These are phyloP conservation scores for Varecia variegata DNA, from an alignment of 2,797 vertebrate genomes.

Conservation along the genomic window DNA sequence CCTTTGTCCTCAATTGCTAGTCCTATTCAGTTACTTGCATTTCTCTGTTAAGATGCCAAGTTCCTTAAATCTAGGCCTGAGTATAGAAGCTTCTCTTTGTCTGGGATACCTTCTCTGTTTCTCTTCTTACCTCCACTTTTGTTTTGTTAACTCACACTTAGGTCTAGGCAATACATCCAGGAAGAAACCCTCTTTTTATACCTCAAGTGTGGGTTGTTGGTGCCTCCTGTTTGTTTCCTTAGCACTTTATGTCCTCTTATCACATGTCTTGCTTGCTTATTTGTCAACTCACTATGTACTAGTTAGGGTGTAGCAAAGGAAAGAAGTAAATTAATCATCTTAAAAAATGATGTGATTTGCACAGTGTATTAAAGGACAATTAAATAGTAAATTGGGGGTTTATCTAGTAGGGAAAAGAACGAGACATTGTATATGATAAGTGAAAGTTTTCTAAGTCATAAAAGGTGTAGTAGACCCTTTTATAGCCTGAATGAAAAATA, in stretches of 20 bases:
- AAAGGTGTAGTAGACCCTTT: background rate
- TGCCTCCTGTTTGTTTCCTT: background rate
- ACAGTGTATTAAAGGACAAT: background rate
- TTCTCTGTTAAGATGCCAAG: background rate
- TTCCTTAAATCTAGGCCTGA: background rate
- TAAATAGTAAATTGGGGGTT: conserved; percentile 40
- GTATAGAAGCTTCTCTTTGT: background rate
- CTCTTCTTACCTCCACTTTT: background rate
- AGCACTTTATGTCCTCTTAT: background rate
- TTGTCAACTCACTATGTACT: background rate
- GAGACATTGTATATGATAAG: background rate
- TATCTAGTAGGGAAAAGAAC: conserved; percentile 14
- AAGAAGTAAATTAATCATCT: background rate
- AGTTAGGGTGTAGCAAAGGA: conserved; percentile 19
- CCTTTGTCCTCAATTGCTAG: background rate
- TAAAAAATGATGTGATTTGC: conserved; percentile 4
- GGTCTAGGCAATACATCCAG: background rate
- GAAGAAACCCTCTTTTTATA: background rate
- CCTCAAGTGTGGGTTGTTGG: background rate
- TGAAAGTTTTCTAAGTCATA: conserved; percentile 5
- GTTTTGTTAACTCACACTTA: background rate
- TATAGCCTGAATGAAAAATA: background rate
- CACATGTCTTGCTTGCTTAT: background rate
- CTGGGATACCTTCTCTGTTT: background rate
- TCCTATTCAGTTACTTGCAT: background rate